Conservation (phyloP, 2,888 invertebrate species). For the Rhagonycha lutea region DNA sequence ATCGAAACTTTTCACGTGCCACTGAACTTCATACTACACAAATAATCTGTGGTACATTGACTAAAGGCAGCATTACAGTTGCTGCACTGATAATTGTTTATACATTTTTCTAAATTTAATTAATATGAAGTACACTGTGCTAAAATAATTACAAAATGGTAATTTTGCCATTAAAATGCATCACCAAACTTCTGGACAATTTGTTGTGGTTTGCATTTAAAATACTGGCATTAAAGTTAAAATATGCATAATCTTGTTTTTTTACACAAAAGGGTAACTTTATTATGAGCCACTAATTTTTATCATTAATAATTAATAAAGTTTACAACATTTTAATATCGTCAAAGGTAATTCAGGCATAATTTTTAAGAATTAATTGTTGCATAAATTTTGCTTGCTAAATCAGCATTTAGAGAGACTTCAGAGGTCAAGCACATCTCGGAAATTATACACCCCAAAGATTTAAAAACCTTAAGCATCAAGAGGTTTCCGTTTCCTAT, state of each 20-base stretch:
- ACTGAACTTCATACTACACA: background rate
- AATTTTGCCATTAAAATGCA: background rate
- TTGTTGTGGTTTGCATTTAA: background rate
- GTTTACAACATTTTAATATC: background rate
- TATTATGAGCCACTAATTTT: background rate
- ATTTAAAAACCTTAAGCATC: too few relatives aligned
- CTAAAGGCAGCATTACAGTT: background rate
- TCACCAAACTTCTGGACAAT: background rate
- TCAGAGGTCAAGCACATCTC: too few relatives aligned
- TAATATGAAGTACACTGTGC: background rate
- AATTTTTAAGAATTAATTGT: too few relatives aligned
- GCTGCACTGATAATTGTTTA: background rate
- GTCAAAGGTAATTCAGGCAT: background rate
- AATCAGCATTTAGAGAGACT: too few relatives aligned
- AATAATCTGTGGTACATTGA: background rate
- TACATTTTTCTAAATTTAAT: background rate
- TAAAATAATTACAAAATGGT: background rate
- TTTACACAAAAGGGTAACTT: background rate
- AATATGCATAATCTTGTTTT: background rate
- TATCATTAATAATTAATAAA: background rate
- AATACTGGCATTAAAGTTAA: background rate
- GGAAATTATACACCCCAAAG: too few relatives aligned
- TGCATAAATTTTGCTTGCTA: too few relatives aligned
- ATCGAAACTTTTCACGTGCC: background rate
- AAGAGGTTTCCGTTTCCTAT: too few relatives aligned